phyloP scores from a whole-genome alignment of 2,113 vertebrate species.

The Clarias macrocephalus region DNA sequence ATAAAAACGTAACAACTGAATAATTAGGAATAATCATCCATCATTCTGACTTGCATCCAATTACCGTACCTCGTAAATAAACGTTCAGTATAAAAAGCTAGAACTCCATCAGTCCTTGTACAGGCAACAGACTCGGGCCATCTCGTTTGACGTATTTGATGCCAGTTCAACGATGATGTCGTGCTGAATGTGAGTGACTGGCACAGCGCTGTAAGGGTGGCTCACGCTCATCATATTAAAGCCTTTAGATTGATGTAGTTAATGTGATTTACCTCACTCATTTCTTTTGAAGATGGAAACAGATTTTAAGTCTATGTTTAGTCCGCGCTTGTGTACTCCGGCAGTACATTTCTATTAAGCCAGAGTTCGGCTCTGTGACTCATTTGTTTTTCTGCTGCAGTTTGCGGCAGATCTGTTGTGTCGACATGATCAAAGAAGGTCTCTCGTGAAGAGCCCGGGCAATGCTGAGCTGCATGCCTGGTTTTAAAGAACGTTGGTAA shows the following conservation, averaged over 20 bases:
- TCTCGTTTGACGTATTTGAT: not conserved
- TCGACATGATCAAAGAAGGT: constrained; percentile 1
- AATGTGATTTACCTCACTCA: not conserved
- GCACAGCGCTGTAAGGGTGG: not conserved
- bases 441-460: constrained; percentile 4
- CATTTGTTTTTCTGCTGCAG: constrained; percentile 38
- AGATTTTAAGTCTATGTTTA: constrained; percentile 23
- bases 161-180: not conserved
- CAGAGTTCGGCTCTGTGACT: constrained; percentile 32
- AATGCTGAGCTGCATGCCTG: not conserved
- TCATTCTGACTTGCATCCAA: not conserved
- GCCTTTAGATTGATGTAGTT: not conserved
- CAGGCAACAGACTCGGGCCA: not conserved
- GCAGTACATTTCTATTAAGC: constrained; percentile 30
- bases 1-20: not conserved
- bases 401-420: constrained; percentile 35
- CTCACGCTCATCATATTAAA: not conserved
- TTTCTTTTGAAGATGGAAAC: constrained; percentile 24
- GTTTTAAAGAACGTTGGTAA: not conserved
- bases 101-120: not conserved
- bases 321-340: not conserved
- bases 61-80: not conserved
- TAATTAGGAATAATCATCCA: not conserved
- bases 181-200: not conserved
- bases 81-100: not conserved